Evolutionary conservation across 2,113 vertebrate species (phyloP).

Genomic region (Spea bombifrons): DNA sequence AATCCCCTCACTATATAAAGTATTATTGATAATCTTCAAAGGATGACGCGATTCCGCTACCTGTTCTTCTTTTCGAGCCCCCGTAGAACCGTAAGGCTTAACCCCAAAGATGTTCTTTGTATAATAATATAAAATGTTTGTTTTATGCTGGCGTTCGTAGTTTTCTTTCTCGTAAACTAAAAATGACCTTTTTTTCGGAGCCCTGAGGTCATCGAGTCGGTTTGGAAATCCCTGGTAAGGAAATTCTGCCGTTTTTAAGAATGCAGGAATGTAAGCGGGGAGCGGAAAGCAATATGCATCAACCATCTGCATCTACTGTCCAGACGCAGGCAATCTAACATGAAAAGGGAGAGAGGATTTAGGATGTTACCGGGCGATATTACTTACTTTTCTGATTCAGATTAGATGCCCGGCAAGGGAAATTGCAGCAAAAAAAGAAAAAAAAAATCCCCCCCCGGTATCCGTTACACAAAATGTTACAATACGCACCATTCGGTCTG

Average conservation of each 20-base stretch:
- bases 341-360: conserved; percentile 27
- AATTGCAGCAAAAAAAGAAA: neutral
- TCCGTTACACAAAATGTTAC: no score
- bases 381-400: conserved; percentile 2
- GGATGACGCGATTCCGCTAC: no score
- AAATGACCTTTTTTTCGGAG: conserved; percentile 5
- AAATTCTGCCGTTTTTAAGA: conserved; percentile 27
- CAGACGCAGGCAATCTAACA: conserved; percentile 13
- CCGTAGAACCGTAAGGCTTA: no score
- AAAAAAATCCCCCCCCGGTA: no score
- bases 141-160: neutral
- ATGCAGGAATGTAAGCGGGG: conserved; percentile 34
- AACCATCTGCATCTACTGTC: conserved; percentile 30
- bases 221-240: conserved; percentile 27
- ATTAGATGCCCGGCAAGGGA: neutral
- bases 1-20: no score
- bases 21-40: no score
- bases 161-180: conserved; percentile 7
- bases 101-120: no score
- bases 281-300: conserved; percentile 32
- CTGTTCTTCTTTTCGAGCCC: no score
- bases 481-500: no score
- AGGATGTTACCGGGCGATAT: neutral
- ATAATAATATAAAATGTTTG: no score
- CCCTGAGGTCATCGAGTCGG: conserved; percentile 21